These are phyloP conservation scores for Fistularia commersonii DNA, from an alignment of 2,797 vertebrate genomes.

Conservation along the genomic window DNA sequence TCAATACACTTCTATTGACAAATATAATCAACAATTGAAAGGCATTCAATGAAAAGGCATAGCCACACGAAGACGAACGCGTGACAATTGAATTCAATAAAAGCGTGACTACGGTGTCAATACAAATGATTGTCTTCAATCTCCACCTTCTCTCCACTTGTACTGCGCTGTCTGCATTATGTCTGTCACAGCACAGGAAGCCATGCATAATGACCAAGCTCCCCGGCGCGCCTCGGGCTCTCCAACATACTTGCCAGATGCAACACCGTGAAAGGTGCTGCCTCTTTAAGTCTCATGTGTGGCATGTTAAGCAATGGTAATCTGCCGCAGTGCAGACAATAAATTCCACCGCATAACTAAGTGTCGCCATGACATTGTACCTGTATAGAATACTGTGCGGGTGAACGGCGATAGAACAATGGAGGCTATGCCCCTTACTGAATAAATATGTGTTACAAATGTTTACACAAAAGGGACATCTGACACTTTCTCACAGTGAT, in stretches of 20 bases:
- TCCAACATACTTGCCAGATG: constrained; percentile 65
- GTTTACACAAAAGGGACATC: constrained; percentile 50
- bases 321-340: constrained; percentile 79
- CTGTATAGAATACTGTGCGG: constrained; percentile 66
- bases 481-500: constrained; percentile 26
- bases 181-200: constrained; percentile 54
- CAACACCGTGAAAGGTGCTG: constrained; percentile 63
- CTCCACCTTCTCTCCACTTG: constrained; percentile 23
- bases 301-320: constrained; percentile 78
- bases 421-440: constrained; percentile 39
- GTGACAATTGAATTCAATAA: too few relatives aligned
- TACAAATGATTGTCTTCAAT: constrained; percentile 15
- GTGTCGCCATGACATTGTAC: constrained; percentile 69
- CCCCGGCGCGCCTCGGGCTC: constrained; percentile 60
- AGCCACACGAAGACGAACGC: too few relatives aligned
- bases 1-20: too few relatives aligned
- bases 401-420: constrained; percentile 38
- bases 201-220: constrained; percentile 42
- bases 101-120: background rate
- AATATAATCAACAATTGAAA: too few relatives aligned
- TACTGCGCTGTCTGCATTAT: constrained; percentile 7
- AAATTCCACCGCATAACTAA: constrained; percentile 75
- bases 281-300: constrained; percentile 74
- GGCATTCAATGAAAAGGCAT: too few relatives aligned
- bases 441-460: constrained; percentile 47